These are phyloP conservation scores for Ateles fusciceps DNA, from an alignment of 2,797 vertebrate species.

Conservation along the genomic window DNA sequence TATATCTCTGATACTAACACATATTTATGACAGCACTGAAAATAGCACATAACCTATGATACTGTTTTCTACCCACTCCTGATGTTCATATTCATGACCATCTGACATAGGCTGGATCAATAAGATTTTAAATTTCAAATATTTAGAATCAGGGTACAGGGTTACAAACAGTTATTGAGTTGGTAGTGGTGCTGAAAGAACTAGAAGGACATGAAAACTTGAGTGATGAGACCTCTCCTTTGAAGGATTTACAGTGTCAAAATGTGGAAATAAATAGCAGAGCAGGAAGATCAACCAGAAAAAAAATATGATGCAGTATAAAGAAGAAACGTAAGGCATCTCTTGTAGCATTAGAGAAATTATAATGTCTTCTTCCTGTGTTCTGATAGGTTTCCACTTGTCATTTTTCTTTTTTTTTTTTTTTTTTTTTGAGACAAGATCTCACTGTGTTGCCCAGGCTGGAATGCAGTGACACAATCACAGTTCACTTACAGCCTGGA, in stretches of 20 bases:
- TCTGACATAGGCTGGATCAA: background rate
- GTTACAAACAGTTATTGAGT: background rate
- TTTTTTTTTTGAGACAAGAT: background rate
- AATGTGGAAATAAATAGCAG: background rate
- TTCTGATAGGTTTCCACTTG: background rate
- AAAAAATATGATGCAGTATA: background rate
- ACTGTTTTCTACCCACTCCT: background rate
- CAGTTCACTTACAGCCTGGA: background rate
- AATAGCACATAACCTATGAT: background rate
- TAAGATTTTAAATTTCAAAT: background rate
- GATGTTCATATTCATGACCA: background rate
- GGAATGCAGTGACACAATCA: background rate
- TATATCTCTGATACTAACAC: background rate
- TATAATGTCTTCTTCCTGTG: background rate
- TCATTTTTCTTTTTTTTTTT: background rate
- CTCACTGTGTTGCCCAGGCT: background rate
- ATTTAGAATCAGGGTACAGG: background rate
- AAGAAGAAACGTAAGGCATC: background rate
- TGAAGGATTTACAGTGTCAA: background rate
- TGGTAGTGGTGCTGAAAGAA: background rate
- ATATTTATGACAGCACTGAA: background rate
- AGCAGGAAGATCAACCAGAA: background rate
- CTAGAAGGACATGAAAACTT: background rate
- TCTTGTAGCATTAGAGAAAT: background rate
- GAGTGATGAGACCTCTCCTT: background rate